Conservation (phyloP, 92 coral and sea anemone genomes). For the Diadumene lineata region DNA sequence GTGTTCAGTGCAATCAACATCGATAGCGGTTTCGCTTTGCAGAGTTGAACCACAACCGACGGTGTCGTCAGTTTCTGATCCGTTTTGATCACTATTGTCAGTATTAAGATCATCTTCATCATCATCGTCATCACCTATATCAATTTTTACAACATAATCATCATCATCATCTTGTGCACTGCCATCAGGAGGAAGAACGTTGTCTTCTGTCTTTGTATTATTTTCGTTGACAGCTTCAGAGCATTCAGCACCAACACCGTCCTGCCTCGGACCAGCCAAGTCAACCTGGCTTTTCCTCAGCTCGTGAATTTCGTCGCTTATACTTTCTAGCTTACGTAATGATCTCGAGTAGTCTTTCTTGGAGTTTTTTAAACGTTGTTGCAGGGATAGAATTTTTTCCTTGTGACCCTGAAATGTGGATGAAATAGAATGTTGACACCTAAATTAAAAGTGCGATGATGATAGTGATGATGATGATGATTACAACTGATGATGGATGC, state of each 20-base stretch:
- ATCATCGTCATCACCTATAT: background rate
- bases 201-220: background rate
- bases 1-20: no score
- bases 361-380: constrained; percentile 61
- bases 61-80: no score
- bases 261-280: constrained; percentile 68
- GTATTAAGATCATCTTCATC: background rate
- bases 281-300: constrained; percentile 73
- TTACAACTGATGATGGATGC: background rate
- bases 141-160: background rate
- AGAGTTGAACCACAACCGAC: no score
- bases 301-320: constrained; percentile 97
- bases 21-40: no score
- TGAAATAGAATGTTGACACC: background rate
- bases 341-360: constrained; percentile 82
- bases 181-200: background rate
- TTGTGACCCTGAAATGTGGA: constrained; percentile 69
- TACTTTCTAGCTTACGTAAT: constrained; percentile 79
- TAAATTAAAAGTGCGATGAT: background rate
- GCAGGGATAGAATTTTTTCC: constrained; percentile 64
- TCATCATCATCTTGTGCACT: background rate
- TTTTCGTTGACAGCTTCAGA: constrained; percentile 14
- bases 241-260: constrained; percentile 96
- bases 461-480: background rate
- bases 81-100: no score